Conservation (phyloP, 2,797 vertebrate genomes). For the Spondyliosoma cantharus region DNA sequence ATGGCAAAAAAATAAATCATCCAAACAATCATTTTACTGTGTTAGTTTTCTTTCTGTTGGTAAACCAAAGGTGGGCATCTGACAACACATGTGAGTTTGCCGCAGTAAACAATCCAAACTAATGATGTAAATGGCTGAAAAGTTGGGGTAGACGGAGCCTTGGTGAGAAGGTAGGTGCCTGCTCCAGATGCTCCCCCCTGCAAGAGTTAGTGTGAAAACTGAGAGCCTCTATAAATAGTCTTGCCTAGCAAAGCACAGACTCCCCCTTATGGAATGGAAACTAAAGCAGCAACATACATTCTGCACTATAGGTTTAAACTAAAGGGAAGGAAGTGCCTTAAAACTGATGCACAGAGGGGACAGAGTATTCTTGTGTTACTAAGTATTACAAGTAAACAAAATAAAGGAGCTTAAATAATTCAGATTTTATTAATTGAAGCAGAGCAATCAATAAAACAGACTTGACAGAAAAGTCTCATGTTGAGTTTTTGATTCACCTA, state of each 20-base stretch:
- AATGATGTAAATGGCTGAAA: not conserved
- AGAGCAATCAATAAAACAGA: conserved; percentile 66
- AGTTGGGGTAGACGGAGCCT: not conserved
- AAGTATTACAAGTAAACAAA: conserved; percentile 19
- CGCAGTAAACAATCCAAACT: not conserved
- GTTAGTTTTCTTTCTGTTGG: conserved; percentile 42
- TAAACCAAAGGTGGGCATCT: conserved; percentile 8
- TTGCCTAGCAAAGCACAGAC: conserved; percentile 38
- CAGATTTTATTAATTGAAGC: conserved; percentile 74
- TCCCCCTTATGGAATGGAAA: conserved; percentile 61
- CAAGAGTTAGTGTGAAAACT: conserved; percentile 58
- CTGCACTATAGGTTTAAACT: conserved; percentile 13
- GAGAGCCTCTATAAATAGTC: conserved; percentile 70
- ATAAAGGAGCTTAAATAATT: conserved; percentile 59
- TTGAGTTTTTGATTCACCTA: conserved; percentile 34
- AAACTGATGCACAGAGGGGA: not conserved
- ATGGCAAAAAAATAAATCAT: conserved; percentile 69
- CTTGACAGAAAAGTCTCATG: conserved; percentile 28
- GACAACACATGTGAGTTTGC: conserved; percentile 18
- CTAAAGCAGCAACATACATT: conserved; percentile 22
- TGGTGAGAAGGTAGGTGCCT: not conserved
- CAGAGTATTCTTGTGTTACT: not conserved
- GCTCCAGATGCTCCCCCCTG: conserved; percentile 3
- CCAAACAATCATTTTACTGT: conserved; percentile 29
- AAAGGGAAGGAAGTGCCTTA: not conserved